phyloP scores from a whole-genome alignment of 2,797 vertebrate genomes.

The Stomatorhinus walkeri region DNA sequence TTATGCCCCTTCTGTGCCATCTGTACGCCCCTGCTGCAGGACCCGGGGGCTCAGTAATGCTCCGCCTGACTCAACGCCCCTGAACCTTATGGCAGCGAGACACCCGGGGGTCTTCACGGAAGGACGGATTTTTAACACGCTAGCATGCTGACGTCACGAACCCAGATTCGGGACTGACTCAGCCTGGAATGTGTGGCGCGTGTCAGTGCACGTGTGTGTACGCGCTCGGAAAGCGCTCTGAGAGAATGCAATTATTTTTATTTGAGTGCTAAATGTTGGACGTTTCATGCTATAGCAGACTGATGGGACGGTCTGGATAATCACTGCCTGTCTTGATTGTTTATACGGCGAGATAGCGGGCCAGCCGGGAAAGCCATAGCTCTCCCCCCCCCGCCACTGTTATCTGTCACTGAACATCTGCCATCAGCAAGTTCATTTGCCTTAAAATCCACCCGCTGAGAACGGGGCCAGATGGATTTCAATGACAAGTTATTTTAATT shows the following conservation, averaged over 20 bases:
- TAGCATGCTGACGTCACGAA: not conserved
- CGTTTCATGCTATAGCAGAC: not conserved
- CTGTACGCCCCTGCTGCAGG: not conserved
- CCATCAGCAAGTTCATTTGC: constrained; percentile 44
- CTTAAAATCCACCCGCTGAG: constrained; percentile 46
- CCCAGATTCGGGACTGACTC: not conserved
- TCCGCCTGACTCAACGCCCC: not conserved
- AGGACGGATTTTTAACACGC: not conserved
- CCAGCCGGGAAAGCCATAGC: constrained; percentile 38
- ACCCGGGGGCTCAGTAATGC: not conserved
- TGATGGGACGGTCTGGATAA: constrained; percentile 32
- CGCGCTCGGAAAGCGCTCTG: not conserved
- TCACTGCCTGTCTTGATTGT: constrained; percentile 52
- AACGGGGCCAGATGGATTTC: constrained; percentile 49
- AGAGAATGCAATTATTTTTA: not conserved
- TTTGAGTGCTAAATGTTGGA: not conserved
- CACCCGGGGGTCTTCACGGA: not conserved
- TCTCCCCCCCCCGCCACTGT: constrained; percentile 45
- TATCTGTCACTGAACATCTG: constrained; percentile 65
- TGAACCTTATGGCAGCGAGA: not conserved
- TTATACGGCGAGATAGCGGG: constrained; percentile 44
- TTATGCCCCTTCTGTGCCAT: constrained; percentile 13
- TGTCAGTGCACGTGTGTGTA: not conserved
- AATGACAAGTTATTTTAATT: constrained; percentile 12
- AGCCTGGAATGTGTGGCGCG: not conserved